A percentile compares a stretch with the other conserved stretches of the same genome.
phyloP scores from a whole-genome alignment of 2,888 invertebrate genomes.

The Cerastis leucographa region DNA sequence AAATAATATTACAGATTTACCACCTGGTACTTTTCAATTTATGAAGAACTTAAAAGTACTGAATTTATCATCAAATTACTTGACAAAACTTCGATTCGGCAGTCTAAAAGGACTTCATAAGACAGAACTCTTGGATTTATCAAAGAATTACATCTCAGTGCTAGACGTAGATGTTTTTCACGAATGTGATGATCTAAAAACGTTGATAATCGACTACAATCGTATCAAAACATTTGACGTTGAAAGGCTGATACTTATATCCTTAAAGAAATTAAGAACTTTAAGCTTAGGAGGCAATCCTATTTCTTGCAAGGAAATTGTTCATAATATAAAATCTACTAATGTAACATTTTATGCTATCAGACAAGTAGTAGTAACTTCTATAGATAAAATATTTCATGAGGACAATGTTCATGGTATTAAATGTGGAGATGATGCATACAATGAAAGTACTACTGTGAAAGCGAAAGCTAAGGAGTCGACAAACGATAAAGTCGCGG shows the following conservation, averaged over 20 bases:
- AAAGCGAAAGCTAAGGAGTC: constrained; percentile 8
- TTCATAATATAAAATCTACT: constrained; percentile 74
- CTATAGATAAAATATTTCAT: constrained; percentile 83
- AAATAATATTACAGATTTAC: constrained; percentile 77
- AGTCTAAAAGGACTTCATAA: constrained; percentile 82
- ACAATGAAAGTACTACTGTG: constrained; percentile 43
- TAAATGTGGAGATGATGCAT: constrained; percentile 78
- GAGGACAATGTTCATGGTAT: constrained; percentile 88
- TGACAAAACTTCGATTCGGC: constrained; percentile 80
- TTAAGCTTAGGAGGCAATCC: constrained; percentile 86
- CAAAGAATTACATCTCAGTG: constrained; percentile 78
- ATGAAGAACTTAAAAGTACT: constrained; percentile 80
- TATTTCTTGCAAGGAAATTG: constrained; percentile 83
- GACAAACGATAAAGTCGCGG: not conserved
- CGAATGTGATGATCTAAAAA: constrained; percentile 81
- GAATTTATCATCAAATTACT: constrained; percentile 81
- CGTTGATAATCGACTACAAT: constrained; percentile 84
- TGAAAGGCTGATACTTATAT: constrained; percentile 74
- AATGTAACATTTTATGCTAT: constrained; percentile 68
- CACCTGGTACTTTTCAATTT: constrained; percentile 82
- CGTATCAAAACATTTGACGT: constrained; percentile 80
- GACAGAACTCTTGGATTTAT: constrained; percentile 82
- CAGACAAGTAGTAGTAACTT: constrained; percentile 79
- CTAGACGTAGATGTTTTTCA: constrained; percentile 84
- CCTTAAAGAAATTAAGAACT: constrained; percentile 75